Percentiles rank a stretch among this genome's conserved stretches.
Evolutionary conservation across 2,113 vertebrate genomes (phyloP).

Genomic region (Callaeas wilsoni): DNA sequence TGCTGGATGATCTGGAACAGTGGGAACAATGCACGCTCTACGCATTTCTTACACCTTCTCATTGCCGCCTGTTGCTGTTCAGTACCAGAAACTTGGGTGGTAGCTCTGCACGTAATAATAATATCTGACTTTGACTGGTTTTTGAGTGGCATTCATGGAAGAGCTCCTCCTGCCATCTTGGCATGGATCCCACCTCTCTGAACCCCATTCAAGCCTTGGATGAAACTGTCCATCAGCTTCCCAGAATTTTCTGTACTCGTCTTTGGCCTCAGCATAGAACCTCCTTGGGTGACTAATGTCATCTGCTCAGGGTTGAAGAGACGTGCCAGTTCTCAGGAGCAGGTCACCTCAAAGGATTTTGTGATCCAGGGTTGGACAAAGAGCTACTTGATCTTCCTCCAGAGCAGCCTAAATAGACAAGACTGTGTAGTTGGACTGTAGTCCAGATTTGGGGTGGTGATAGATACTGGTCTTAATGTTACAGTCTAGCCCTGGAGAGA

Average conservation of each 20-base stretch:
- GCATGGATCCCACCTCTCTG: background rate
- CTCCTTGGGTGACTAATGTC: background rate
- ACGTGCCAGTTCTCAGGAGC: background rate
- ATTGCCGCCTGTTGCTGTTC: background rate
- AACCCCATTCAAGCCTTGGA: background rate
- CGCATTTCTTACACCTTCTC: background rate
- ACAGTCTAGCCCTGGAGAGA: background rate
- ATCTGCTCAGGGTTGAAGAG: background rate
- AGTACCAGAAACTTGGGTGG: background rate
- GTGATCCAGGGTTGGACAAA: background rate
- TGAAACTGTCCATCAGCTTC: background rate
- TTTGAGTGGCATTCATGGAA: background rate
- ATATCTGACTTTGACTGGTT: background rate
- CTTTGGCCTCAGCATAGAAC: background rate
- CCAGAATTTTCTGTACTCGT: background rate
- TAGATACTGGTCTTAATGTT: background rate
- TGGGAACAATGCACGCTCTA: background rate
- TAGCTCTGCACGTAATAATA: background rate
- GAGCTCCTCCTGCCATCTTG: background rate
- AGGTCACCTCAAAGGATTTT: background rate
- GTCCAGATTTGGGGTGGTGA: background rate
- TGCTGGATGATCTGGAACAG: background rate
- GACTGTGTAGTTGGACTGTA: background rate
- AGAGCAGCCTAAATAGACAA: background rate
- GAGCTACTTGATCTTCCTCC: background rate